phyloP scores from a whole-genome alignment of 2,113 vertebrate genomes.

The Brachionichthys hirsutus region DNA sequence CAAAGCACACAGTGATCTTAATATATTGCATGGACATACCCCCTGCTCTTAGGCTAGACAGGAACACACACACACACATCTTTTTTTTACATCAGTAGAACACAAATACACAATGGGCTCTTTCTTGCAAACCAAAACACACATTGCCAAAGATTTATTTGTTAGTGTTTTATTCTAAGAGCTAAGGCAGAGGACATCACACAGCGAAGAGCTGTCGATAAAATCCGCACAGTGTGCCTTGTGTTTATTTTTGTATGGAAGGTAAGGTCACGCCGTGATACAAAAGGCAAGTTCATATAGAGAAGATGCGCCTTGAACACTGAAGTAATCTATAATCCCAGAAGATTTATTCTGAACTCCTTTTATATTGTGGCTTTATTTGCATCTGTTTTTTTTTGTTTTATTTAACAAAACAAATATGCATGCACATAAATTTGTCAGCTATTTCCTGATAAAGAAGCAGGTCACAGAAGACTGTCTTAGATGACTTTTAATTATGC shows the following conservation, averaged over 20 bases:
- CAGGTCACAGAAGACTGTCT: slow-evolving; percentile 15
- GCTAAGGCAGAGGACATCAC: slow-evolving; percentile 54
- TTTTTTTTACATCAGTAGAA: too few relatives aligned
- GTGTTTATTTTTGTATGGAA: slow-evolving; percentile 68
- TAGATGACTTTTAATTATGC: slow-evolving; percentile 4
- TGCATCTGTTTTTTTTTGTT: slow-evolving; percentile 6
- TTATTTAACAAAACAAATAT: slow-evolving; percentile 20
- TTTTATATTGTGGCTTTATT: not conserved
- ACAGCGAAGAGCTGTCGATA: slow-evolving; percentile 62
- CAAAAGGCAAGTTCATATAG: slow-evolving; percentile 32
- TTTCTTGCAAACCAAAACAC: slow-evolving; percentile 36
- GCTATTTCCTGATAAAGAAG: slow-evolving; percentile 37
- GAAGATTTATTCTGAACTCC: not conserved
- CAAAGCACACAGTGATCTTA: slow-evolving; percentile 51
- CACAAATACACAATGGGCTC: slow-evolving; percentile 41
- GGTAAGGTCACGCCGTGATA: slow-evolving; percentile 60
- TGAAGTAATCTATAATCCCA: slow-evolving; percentile 15
- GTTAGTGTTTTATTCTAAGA: slow-evolving; percentile 60
- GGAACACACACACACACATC: slow-evolving; percentile 25
- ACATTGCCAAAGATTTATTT: slow-evolving; percentile 58
- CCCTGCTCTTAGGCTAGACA: not conserved
- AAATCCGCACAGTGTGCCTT: slow-evolving; percentile 55
- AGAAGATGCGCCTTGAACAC: slow-evolving; percentile 26
- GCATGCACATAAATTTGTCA: too few relatives aligned
- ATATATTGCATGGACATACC: slow-evolving; percentile 43